Evolutionary conservation across 2,113 vertebrate species (phyloP), one percentile per base, ranked within the genome.

Genomic region (Excalfactoria chinensis): DNA sequence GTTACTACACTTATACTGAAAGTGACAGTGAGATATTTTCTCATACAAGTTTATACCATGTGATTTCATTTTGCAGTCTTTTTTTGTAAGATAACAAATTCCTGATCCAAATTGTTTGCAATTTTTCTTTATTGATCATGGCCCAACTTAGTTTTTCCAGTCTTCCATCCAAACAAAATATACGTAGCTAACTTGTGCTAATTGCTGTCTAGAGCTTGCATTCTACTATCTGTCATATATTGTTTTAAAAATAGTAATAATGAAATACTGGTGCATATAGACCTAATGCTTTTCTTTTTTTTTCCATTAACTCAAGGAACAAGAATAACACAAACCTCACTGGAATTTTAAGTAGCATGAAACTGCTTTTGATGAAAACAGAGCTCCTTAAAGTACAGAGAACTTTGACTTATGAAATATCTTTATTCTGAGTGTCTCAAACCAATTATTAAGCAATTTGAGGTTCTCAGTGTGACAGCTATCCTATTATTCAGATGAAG

Each of bases 371-470:
- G 48, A 17, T 88, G 56, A 84, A 90, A 86, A 95, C 17, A 86
- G 14, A 25, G 25, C 60, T 93, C 69, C 86, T 86, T 60, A 68
- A 82, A 90, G 23, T 41, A 59, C 51, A 56, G 37, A 68, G 23
- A 84, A 48, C 58, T 90, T 92, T 88, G 62, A 71, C 17, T 87
- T 34, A 77, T 80, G 60, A 90, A 94, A 84, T 92, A 68, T 59
- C 73, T 86, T 84, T 90, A 92, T 93, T 92, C 51, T 43, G 14
- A 73, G 51, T 59, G 46, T 86, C 53, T 90, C 79, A 80, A 84
- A 94, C 91, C 37, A 77, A 84, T 88, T 93, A 88, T 88, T 94
- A 64, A 86, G 90, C 22, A 59, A 56, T 81, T 88, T 84, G 48
- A 48, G 63, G 34, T 75, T 37, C 58, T 80, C 66, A 55, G 1